Percentiles rank a stretch among this genome's conserved stretches.
These are phyloP conservation scores for Heliopora coerulea DNA, from an alignment of 92 coral and sea anemone species.

Conservation along the genomic window DNA sequence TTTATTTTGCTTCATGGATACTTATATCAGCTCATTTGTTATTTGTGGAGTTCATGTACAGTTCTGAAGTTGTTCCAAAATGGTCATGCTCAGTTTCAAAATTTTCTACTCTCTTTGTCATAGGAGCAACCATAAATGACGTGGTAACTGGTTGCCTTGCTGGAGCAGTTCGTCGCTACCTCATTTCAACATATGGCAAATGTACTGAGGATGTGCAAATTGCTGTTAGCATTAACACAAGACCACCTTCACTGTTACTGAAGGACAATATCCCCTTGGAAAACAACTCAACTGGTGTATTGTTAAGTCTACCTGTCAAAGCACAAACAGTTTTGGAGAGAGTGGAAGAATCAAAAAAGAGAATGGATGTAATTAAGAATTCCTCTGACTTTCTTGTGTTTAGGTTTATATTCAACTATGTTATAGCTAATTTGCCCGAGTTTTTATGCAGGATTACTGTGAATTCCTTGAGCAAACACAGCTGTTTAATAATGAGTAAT, in stretches of 20 bases:
- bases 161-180: constrained; percentile 85
- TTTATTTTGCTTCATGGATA: no score
- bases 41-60: no score
- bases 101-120: background rate
- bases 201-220: constrained; percentile 88
- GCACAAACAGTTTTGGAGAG: constrained; percentile 64
- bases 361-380: constrained; percentile 88
- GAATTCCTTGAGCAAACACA: constrained; percentile 75
- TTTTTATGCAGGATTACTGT: constrained; percentile 75
- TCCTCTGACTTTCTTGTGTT: constrained; percentile 86
- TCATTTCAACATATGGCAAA: constrained; percentile 62
- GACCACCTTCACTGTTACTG: constrained; percentile 70
- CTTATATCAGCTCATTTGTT: no score
- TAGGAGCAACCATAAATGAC: constrained; percentile 95
- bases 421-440: constrained; percentile 84
- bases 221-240: constrained; percentile 82
- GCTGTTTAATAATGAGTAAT: constrained; percentile 84
- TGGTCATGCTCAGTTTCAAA: no score
- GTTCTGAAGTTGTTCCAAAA: no score
- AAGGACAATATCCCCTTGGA: constrained; percentile 82
- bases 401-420: constrained; percentile 69
- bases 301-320: constrained; percentile 79
- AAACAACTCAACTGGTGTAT: constrained; percentile 85
- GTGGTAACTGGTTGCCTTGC: constrained; percentile 92
- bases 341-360: constrained; percentile 71